phyloP scores from a whole-genome alignment of 2,888 invertebrate species.

The Chloroclysta siterata region DNA sequence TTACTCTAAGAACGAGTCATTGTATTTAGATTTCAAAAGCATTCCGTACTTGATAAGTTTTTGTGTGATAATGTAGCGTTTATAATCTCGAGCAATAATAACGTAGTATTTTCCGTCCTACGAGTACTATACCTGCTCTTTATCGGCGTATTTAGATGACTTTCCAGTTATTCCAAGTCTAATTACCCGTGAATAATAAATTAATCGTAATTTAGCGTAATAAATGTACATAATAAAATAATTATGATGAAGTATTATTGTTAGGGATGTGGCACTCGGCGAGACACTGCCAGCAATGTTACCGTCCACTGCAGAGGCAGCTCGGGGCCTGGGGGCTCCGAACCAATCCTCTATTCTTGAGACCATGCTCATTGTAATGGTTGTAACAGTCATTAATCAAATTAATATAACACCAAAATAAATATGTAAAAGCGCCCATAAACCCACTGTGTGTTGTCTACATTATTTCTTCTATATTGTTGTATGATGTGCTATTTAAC shows the following conservation, averaged over 20 bases:
- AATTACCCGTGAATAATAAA: constrained; percentile 9
- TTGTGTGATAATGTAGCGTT: constrained; percentile 33
- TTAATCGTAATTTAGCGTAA: constrained; percentile 22
- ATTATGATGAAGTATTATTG: constrained; percentile 19
- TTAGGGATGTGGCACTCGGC: constrained; percentile 26
- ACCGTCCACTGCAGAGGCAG: constrained; percentile 25
- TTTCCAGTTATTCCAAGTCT: constrained; percentile 9
- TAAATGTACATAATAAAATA: constrained; percentile 37
- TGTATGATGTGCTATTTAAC: neutral
- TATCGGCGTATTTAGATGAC: constrained; percentile 4
- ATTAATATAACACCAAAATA: neutral
- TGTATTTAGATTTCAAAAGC: constrained; percentile 30
- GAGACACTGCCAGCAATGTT: constrained; percentile 27
- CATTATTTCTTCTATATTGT: neutral
- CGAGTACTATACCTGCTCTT: constrained; percentile 12
- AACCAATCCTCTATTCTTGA: neutral
- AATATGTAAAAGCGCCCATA: neutral
- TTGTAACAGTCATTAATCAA: neutral
- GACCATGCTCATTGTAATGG: too few species aligned
- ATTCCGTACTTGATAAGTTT: constrained; percentile 34
- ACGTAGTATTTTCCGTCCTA: constrained; percentile 35
- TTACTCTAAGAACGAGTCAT: constrained; percentile 27
- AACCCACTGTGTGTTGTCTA: neutral
- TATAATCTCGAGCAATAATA: constrained; percentile 34
- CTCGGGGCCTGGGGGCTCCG: neutral